These are phyloP conservation scores for Alauda arvensis DNA, from an alignment of 2,797 vertebrate species.

Conservation along the genomic window DNA sequence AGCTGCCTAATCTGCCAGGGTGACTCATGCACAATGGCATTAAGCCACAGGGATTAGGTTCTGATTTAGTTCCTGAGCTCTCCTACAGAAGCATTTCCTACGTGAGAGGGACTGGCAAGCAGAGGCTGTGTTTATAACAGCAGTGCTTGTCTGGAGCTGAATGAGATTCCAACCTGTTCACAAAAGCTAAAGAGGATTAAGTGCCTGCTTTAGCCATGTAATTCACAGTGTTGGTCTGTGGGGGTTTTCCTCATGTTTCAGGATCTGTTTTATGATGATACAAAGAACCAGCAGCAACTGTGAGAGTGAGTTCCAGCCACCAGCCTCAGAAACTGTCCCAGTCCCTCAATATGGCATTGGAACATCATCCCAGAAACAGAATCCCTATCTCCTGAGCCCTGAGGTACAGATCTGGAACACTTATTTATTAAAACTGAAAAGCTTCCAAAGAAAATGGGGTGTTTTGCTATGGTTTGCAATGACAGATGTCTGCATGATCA, in stretches of 20 bases:
- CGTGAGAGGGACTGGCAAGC: not conserved
- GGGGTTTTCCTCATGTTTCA: not conserved
- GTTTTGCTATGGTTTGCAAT: accelerated
- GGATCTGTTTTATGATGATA: not conserved
- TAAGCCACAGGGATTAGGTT: not conserved
- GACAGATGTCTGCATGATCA: not conserved
- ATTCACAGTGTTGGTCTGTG: not conserved
- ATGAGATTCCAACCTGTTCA: not conserved
- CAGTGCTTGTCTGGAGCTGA: not conserved
- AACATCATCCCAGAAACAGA: not conserved
- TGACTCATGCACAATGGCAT: not conserved
- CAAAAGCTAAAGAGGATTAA: constrained; percentile 11
- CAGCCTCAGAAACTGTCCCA: not conserved
- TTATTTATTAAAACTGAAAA: constrained; percentile 43
- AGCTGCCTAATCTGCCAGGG: not conserved
- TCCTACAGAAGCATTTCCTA: not conserved
- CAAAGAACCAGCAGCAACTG: not conserved
- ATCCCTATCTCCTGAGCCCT: not conserved
- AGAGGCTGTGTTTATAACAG: not conserved
- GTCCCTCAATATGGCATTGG: not conserved
- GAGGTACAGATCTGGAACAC: not conserved
- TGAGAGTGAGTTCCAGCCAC: not conserved
- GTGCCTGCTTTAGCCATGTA: not conserved
- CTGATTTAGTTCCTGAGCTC: not conserved
- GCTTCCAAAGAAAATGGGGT: not conserved